Conservation (phyloP, 2,113 vertebrate genomes). For the Ceratotherium simum region DNA sequence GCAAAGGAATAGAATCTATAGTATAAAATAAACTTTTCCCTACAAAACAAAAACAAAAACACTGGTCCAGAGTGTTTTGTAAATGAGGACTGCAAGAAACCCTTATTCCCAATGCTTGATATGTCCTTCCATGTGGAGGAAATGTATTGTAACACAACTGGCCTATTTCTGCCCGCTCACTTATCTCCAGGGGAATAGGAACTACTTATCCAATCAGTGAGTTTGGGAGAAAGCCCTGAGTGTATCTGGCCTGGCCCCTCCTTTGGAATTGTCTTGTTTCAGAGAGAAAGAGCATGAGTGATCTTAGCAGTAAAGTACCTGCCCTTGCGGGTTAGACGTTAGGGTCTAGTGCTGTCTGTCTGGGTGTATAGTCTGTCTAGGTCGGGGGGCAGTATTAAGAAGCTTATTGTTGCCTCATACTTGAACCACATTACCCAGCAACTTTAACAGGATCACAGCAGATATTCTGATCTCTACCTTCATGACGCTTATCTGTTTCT, state of each 20-base stretch:
- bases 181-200: not conserved
- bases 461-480: not conserved
- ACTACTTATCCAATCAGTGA: not conserved
- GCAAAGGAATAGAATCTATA: not conserved
- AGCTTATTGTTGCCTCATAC: not conserved
- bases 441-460: not conserved
- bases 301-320: not conserved
- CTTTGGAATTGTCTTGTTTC: not conserved
- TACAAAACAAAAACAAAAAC: not conserved
- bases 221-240: not conserved
- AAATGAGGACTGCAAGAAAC: not conserved
- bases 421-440: not conserved
- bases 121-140: not conserved
- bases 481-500: not conserved
- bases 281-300: not conserved
- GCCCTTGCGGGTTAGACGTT: not conserved
- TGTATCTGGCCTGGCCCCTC: not conserved
- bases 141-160: not conserved
- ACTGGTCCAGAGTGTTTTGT: not conserved
- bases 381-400: not conserved
- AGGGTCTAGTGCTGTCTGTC: not conserved
- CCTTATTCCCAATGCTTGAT: not conserved
- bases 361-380: not conserved
- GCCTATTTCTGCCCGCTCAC: not conserved
- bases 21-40: constrained; percentile 12